phyloP scores from a whole-genome alignment of 2,888 invertebrate genomes.

The Lumbricus terrestris region DNA sequence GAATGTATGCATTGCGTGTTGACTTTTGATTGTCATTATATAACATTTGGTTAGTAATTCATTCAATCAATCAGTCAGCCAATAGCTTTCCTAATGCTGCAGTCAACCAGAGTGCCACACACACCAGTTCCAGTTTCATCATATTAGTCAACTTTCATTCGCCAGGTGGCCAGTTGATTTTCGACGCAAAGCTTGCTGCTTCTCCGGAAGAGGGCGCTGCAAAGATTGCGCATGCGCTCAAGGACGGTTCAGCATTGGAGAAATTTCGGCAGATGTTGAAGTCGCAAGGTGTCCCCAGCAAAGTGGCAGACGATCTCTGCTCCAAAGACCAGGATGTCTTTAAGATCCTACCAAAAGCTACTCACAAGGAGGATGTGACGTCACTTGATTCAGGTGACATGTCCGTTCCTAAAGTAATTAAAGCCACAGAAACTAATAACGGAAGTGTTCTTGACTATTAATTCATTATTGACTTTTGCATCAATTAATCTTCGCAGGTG shows the following conservation, averaged over 20 bases:
- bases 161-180: conserved; percentile 60
- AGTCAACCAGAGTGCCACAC: no score
- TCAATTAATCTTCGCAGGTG: not conserved
- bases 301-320: conserved; percentile 43
- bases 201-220: conserved; percentile 53
- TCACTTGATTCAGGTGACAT: not conserved
- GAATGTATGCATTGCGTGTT: no score
- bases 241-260: conserved; percentile 60
- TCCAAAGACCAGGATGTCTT: conserved; percentile 23
- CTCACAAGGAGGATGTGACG: conserved; percentile 20
- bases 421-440: no score
- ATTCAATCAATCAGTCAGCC: no score
- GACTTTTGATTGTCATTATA: no score
- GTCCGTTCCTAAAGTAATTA: no score
- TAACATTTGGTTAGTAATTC: no score
- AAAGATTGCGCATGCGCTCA: conserved; percentile 52
- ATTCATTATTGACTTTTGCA: not conserved
- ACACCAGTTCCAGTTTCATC: no score
- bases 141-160: not conserved
- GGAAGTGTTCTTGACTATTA: not conserved
- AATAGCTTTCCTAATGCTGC: no score
- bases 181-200: conserved; percentile 46
- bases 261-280: conserved; percentile 51
- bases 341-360: conserved; percentile 19
- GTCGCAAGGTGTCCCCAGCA: conserved; percentile 47